phyloP scores from a whole-genome alignment of 2,113 vertebrate genomes.

The Bos javanicus region DNA sequence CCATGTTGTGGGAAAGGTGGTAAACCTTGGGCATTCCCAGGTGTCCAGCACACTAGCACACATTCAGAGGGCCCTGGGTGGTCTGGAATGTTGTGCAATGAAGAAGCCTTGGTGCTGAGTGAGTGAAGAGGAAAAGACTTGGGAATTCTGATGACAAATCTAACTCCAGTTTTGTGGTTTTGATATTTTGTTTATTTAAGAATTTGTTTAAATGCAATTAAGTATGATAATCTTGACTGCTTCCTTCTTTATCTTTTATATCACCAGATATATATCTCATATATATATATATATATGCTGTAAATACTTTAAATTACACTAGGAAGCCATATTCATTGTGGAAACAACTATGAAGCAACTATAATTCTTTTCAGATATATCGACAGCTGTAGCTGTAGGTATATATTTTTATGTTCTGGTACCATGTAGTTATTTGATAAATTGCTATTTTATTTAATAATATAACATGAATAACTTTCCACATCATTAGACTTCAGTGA shows the following conservation, averaged over 20 bases:
- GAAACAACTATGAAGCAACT: background rate
- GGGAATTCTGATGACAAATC: background rate
- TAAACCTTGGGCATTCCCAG: background rate
- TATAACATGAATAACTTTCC: slow-evolving; percentile 1
- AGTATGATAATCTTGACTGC: background rate
- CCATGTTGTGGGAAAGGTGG: background rate
- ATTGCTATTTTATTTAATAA: slow-evolving; percentile 46
- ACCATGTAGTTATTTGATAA: background rate
- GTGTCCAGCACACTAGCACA: background rate
- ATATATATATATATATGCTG: background rate
- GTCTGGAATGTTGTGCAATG: background rate
- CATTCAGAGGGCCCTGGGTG: too few relatives aligned
- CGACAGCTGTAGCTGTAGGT: background rate
- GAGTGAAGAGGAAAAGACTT: background rate
- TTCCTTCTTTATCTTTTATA: background rate
- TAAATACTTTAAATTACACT: background rate
- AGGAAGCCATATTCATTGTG: background rate
- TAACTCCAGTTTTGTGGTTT: background rate
- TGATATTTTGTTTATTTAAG: background rate
- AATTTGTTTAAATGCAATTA: background rate
- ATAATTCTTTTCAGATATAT: slow-evolving; percentile 22
- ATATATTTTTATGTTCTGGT: background rate
- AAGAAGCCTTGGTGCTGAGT: background rate
- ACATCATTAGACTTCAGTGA: slow-evolving; percentile 42
- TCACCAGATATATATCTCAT: background rate